phyloP scores from a whole-genome alignment of 2,888 invertebrate species.

The Drosophila paranaensis region DNA sequence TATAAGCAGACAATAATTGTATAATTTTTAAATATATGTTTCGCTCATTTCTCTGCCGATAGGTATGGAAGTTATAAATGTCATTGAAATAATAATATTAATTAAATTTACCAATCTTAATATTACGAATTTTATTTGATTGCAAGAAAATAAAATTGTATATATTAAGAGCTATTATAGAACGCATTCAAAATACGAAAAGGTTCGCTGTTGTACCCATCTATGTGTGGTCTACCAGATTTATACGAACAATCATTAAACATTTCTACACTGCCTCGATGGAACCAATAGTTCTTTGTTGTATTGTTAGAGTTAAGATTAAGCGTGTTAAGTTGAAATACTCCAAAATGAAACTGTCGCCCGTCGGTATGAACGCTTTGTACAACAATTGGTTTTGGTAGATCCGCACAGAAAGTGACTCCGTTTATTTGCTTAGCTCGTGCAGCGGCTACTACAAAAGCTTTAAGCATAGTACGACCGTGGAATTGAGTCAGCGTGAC shows the following conservation, averaged over 20 bases:
- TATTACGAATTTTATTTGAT: conserved; percentile 23
- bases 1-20: no score
- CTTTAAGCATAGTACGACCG: conserved; percentile 89
- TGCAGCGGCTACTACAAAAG: conserved; percentile 91
- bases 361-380: conserved; percentile 94
- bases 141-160: neutral
- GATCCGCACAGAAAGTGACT: conserved; percentile 41
- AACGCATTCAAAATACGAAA: conserved; percentile 92
- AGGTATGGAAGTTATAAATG: no score
- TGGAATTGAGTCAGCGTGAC: conserved; percentile 89
- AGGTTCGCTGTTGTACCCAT: conserved; percentile 92
- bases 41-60: no score
- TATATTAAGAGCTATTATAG: conserved; percentile 87
- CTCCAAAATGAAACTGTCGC: conserved; percentile 91
- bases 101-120: neutral
- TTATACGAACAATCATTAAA: conserved; percentile 89
- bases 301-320: conserved; percentile 86
- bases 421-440: conserved; percentile 92
- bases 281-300: conserved; percentile 91
- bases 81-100: neutral
- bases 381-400: conserved; percentile 91
- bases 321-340: conserved; percentile 93
- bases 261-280: conserved; percentile 87
- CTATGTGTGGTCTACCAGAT: conserved; percentile 88
- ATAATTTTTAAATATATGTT: no score